Evolutionary conservation across 2,888 invertebrate species (phyloP).

Genomic region (Imbricaverruca yamaguchii): DNA sequence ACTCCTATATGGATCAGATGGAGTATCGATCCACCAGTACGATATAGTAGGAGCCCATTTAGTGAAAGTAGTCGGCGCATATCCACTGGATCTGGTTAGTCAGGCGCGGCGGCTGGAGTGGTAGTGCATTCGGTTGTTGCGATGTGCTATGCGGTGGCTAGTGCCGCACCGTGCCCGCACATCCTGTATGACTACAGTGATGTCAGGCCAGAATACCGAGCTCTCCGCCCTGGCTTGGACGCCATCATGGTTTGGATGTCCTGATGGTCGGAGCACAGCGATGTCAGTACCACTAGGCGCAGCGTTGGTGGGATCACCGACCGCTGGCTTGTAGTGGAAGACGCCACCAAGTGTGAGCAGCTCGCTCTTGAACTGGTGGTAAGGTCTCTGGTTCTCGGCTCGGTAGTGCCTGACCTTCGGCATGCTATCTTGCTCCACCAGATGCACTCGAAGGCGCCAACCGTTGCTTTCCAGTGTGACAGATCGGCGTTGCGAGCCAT

Average conservation of each 20-base stretch:
- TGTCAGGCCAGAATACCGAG: not conserved
- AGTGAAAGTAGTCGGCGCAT: too few relatives aligned
- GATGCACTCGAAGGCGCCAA: not conserved
- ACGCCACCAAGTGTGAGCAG: not conserved
- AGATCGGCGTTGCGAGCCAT: not conserved
- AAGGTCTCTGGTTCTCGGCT: not conserved
- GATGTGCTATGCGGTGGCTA: not conserved
- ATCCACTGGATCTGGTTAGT: not conserved
- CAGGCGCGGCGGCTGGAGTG: not conserved
- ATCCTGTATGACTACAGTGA: not conserved
- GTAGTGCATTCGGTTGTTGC: not conserved
- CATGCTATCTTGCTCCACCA: not conserved
- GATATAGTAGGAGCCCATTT: too few relatives aligned
- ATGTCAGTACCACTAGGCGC: not conserved
- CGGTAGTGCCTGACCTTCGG: not conserved
- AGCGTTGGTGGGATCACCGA: not conserved
- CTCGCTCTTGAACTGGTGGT: constrained; percentile 2
- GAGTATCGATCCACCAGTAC: too few relatives aligned
- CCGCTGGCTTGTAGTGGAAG: not conserved
- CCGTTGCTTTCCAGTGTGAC: not conserved
- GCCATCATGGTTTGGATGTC: not conserved
- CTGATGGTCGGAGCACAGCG: not conserved
- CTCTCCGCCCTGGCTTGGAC: not conserved
- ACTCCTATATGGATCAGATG: too few relatives aligned
- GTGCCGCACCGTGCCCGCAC: not conserved